Evolutionary conservation across 2,888 invertebrate species (phyloP).

Genomic region (Rhaphigaster nebulosa): DNA sequence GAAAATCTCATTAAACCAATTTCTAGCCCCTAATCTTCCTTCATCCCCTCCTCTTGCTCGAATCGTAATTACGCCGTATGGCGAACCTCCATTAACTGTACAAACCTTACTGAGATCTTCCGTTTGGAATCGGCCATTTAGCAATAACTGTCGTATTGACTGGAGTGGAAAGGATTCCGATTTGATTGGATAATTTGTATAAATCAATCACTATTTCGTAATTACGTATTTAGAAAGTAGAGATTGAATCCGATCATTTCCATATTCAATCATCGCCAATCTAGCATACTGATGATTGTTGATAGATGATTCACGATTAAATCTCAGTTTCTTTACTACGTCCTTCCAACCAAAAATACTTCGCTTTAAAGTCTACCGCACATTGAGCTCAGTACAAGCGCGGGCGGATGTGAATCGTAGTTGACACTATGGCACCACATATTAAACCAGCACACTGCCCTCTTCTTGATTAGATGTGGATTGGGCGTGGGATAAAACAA

Average conservation of each 20-base stretch:
- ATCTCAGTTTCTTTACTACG: neutral
- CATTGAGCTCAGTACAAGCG: too few species aligned
- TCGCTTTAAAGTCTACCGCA: too few species aligned
- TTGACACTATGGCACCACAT: too few species aligned
- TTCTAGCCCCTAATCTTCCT: neutral
- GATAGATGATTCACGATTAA: neutral
- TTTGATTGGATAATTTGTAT: constrained; percentile 38
- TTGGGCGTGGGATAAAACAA: too few species aligned
- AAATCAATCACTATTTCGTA: constrained; percentile 10
- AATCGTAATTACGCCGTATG: neutral
- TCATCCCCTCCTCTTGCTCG: neutral
- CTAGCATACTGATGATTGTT: neutral
- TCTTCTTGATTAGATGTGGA: too few species aligned
- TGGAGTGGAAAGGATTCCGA: neutral
- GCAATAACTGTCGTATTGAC: neutral
- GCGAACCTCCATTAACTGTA: neutral
- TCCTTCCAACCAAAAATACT: neutral
- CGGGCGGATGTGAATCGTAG: too few species aligned
- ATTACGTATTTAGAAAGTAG: constrained; percentile 7
- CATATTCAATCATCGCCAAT: neutral
- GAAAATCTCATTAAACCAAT: constrained; percentile 4
- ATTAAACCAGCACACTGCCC: too few species aligned
- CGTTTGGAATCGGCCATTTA: neutral
- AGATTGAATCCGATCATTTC: neutral
- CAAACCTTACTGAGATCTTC: neutral